Evolutionary conservation across 2,888 invertebrate genomes (phyloP), one percentile per base, ranked within the genome.

Genomic region (Chloroclysta siterata): DNA sequence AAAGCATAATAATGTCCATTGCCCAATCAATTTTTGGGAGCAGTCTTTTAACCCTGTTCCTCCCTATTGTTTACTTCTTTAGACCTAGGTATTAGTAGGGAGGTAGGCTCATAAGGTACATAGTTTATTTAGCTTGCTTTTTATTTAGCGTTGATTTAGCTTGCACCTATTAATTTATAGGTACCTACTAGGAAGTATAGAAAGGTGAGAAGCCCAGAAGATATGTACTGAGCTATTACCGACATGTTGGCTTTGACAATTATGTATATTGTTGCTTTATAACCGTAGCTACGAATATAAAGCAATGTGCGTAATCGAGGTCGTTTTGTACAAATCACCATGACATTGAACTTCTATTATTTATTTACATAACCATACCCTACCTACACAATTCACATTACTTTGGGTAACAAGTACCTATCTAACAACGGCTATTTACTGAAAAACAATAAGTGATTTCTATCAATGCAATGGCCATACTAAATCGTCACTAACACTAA

Each of bases 291-390:
- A 77, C 63, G 61, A 71, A 73, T 72, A 71, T 11, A 70, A 71
- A 71, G 61, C 70, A 66, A 65, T 58, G 71, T 72, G 70, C 66
- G 73, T 75, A 76, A 73, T 76, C 79, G 82, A 85, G 86, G 88
- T 76, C 83, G 72, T 71, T 71, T 29, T 62, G n/a, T 65, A 78
- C 72, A 79, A 78, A 83, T 75, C 74, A 74, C 82, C 82, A 79
- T 87, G 87, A 85, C 87, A 87, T 85, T 89, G 84, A 83, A 80
- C 78, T 61, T 58, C 47, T 36, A 13, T 51, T 73, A 71, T 80
- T 79, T 68, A 66, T 65, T 73, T 55, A 53, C 54, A 22, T 55
- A 17, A 59, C 11, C 15, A 46, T 11, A 17, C 17, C 22, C 22
- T 22, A 3, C n/a, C n/a, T n/a, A n/a, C n/a, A n/a, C n/a, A n/a